Conservation (phyloP, 2,113 vertebrate species). For the Mormyrus lacerda region DNA sequence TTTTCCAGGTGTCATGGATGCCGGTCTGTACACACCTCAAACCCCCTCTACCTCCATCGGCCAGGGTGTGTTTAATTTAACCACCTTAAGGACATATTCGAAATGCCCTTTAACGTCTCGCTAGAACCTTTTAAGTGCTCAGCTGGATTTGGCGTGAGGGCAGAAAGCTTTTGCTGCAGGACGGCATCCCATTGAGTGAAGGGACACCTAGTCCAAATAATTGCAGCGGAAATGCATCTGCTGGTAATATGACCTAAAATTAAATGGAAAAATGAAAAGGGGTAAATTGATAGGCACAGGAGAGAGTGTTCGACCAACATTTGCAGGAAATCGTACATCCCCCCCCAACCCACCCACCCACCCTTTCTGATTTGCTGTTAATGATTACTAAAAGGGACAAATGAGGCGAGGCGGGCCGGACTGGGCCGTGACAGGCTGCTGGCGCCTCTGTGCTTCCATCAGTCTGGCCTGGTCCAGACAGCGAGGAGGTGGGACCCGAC, state of each 20-base stretch:
- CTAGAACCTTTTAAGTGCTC: constrained; percentile 61
- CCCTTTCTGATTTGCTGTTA: constrained; percentile 13
- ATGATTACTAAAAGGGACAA: constrained; percentile 13
- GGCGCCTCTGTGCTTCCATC: neutral
- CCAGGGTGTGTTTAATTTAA: constrained; percentile 52
- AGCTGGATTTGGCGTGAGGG: neutral
- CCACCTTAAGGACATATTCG: constrained; percentile 67
- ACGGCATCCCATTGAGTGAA: constrained; percentile 42
- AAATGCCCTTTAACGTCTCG: constrained; percentile 55
- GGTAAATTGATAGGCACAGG: constrained; percentile 21
- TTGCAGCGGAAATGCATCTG: constrained; percentile 6
- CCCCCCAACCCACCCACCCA: neutral
- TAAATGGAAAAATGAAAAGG: constrained; percentile 15
- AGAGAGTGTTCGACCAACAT: constrained; percentile 16
- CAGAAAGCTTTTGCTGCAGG: constrained; percentile 49
- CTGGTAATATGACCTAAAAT: constrained; percentile 22
- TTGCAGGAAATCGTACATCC: constrained; percentile 11
- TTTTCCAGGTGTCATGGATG: constrained; percentile 49
- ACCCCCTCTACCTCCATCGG: constrained; percentile 35
- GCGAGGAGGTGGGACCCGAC: neutral
- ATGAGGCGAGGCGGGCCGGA: constrained; percentile 3
- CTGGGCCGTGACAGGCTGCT: neutral
- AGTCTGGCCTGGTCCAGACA: neutral
- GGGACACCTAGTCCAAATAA: constrained; percentile 19
- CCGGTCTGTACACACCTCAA: constrained; percentile 23